Evolutionary conservation across 2,888 invertebrate genomes (phyloP), one percentile per base, ranked within the genome.

Genomic region (Cheilosia scutellata): DNA sequence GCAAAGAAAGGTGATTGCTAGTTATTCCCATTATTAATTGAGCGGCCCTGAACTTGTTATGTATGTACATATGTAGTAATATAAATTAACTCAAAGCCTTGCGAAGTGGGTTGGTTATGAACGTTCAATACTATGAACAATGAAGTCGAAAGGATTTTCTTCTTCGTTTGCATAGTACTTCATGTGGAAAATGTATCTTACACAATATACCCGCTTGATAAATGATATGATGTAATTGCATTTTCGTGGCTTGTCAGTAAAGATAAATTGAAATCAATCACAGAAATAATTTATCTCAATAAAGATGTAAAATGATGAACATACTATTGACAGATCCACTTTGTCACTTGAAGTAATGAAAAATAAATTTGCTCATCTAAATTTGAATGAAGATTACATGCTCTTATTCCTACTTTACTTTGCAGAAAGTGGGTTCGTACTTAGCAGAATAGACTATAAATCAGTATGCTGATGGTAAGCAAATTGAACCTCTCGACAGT

Each of bases 221-320:
- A 62, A 20, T 20, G 20, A 20, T 20, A 72, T 62, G 53, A 16
- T 42, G n/a, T 20, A 20, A 72, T 72, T 53, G 42, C 53, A 72
- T 44, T 49, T 60, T 25, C 33, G 25, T 37, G 29, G 42, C 40
- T 6, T 62, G 53, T 31, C 62, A 53, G 16, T 11, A 13, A 29
- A 16, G 55, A 68, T 68, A 68, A 68, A 68, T 44, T 33, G 68
- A 57, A 70, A 70, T 70, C 68, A 55, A 57, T 70, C 68, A 57
- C 42, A 31, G 44, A 20, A 33, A 68, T 68, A 68, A 57, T 68
- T 70, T 70, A 57, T 70, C 33, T 31, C 29, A 57, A 70, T 70
- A 70, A 57, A 68, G 42, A 29, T 42, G 29, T 29, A 20, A 53
- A 68, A 47, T 20, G 31, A 44, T 57, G 57, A 44, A 25, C 57